phyloP scores from a whole-genome alignment of 2,797 vertebrate genomes.

The Oophaga sylvatica region DNA sequence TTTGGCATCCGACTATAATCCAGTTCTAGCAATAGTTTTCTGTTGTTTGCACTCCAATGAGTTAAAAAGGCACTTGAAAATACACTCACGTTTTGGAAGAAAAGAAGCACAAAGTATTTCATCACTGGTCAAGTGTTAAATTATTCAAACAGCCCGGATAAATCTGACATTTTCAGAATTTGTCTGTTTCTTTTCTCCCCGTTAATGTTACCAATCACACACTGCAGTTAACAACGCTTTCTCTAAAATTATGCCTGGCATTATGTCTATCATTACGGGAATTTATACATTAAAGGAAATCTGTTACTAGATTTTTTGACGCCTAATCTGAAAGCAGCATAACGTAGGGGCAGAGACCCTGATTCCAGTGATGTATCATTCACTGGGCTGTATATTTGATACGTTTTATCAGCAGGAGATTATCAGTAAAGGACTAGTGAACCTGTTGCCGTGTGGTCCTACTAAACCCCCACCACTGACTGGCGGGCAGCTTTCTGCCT shows the following conservation, averaged over 20 bases:
- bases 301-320: too few species aligned
- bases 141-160: background rate
- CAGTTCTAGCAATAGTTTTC: background rate
- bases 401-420: too few species aligned
- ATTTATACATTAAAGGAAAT: too few species aligned
- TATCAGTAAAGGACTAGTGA: too few species aligned
- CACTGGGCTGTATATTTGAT: too few species aligned
- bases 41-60: background rate
- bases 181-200: background rate
- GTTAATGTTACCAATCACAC: background rate
- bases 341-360: too few species aligned
- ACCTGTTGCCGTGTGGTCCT: too few species aligned
- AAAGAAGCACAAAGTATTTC: background rate
- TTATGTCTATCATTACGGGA: background rate
- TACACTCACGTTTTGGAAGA: background rate
- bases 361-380: too few species aligned
- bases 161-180: background rate
- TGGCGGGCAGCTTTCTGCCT: too few species aligned
- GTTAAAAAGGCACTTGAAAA: background rate
- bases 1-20: too few species aligned
- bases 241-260: background rate
- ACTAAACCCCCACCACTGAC: too few species aligned
- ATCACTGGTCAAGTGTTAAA: constrained; percentile 1
- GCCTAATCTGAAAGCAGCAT: too few species aligned
- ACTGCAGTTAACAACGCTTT: background rate